phyloP scores from a whole-genome alignment of 2,888 invertebrate species.

The Keiferia lycopersicella region DNA sequence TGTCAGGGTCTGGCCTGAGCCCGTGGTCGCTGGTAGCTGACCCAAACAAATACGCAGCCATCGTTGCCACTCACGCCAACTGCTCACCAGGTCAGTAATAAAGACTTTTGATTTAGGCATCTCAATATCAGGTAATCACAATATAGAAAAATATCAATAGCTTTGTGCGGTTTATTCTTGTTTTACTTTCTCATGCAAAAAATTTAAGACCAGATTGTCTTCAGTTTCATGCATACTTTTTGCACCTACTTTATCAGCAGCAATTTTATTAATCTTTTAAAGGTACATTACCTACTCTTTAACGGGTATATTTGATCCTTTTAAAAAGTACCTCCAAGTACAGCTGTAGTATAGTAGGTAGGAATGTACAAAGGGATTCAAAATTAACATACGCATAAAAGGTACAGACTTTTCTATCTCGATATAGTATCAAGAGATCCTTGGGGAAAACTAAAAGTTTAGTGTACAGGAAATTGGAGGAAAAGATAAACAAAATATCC shows the following conservation, averaged over 20 bases:
- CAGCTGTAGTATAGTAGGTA: too few relatives aligned
- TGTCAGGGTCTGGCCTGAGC: conserved; percentile 95
- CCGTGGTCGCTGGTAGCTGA: conserved; percentile 93
- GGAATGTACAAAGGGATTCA: too few relatives aligned
- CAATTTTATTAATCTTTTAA: too few relatives aligned
- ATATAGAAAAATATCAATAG: too few relatives aligned
- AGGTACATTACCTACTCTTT: too few relatives aligned
- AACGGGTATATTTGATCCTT: too few relatives aligned
- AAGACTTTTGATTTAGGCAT: not conserved
- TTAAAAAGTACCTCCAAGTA: too few relatives aligned
- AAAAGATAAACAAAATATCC: conserved; percentile 19
- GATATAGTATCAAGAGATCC: conserved; percentile 21
- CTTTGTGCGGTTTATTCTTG: too few relatives aligned
- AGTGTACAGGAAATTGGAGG: conserved; percentile 18
- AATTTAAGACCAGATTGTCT: too few relatives aligned
- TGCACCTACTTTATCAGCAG: too few relatives aligned
- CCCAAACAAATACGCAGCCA: conserved; percentile 90
- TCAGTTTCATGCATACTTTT: too few relatives aligned
- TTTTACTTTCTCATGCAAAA: too few relatives aligned
- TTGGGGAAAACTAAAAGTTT: conserved; percentile 26
- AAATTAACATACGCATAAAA: conserved; percentile 23
- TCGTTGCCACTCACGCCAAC: conserved; percentile 92
- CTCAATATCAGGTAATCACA: not conserved
- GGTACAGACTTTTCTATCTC: conserved; percentile 5
- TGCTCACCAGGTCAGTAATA: conserved; percentile 85